Percentiles rank a stretch among this genome's conserved stretches.
phyloP scores from a whole-genome alignment of 2,888 invertebrate species.

The Apeira syringaria region DNA sequence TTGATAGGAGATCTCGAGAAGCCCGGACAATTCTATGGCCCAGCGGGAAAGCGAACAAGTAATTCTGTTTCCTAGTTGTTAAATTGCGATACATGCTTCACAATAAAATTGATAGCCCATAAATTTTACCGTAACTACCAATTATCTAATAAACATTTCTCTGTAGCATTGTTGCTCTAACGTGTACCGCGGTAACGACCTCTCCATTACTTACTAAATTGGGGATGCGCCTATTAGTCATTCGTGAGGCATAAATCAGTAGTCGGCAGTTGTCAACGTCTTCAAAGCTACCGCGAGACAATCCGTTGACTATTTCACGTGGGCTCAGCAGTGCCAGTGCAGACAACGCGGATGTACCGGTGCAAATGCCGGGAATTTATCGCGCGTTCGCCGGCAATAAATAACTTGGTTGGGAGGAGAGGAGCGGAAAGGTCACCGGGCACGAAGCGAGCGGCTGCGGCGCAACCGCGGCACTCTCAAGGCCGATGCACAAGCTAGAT shows the following conservation, averaged over 20 bases:
- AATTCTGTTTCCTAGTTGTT: slow-evolving; percentile 38
- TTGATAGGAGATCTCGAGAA: slow-evolving; percentile 72
- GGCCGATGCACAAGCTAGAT: slow-evolving; percentile 71
- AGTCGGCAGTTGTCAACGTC: slow-evolving; percentile 35
- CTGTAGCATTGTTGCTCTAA: slow-evolving; percentile 20
- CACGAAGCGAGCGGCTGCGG: slow-evolving; percentile 43
- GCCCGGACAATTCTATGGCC: slow-evolving; percentile 53
- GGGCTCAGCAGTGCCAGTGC: slow-evolving; percentile 25
- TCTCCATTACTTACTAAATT: slow-evolving; percentile 16
- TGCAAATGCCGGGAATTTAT: slow-evolving; percentile 67
- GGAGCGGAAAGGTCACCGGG: slow-evolving; percentile 62
- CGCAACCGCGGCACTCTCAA: slow-evolving; percentile 58
- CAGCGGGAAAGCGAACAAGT: slow-evolving; percentile 53
- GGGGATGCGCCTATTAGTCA: slow-evolving; percentile 18
- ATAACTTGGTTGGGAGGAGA: slow-evolving; percentile 56
- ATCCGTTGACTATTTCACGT: slow-evolving; percentile 47
- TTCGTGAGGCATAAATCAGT: slow-evolving; percentile 17
- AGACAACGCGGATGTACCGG: slow-evolving; percentile 66
- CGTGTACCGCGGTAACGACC: slow-evolving; percentile 12
- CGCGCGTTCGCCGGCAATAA: slow-evolving; percentile 58
- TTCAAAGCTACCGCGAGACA: slow-evolving; percentile 44
- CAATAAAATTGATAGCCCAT: slow-evolving; percentile 26
- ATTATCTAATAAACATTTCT: slow-evolving; percentile 39
- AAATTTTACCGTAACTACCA: slow-evolving; percentile 42
- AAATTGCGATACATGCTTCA: slow-evolving; percentile 23